Evolutionary conservation across 1,140 invertebrate genomes (phyloP).

Genomic region (Zaprionus tsacasi): DNA sequence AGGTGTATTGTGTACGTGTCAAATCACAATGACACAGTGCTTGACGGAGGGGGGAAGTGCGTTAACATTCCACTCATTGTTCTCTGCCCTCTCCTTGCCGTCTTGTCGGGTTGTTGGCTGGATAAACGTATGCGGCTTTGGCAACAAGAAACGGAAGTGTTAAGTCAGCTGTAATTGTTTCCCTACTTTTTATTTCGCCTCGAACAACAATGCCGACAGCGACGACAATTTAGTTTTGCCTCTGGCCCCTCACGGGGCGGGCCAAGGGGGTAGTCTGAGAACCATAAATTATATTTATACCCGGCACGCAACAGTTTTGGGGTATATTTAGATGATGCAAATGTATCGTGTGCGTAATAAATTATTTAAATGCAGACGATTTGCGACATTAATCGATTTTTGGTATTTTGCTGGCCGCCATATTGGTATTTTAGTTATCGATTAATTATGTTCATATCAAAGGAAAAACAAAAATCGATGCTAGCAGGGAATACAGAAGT

Average conservation of each 20-base stretch:
- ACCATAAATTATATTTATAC: slow-evolving; percentile 77
- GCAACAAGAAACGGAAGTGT: slow-evolving; percentile 80
- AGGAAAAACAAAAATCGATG: too few species aligned
- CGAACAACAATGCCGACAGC: slow-evolving; percentile 35
- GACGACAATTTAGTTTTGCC: slow-evolving; percentile 69
- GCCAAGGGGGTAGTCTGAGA: slow-evolving; percentile 50
- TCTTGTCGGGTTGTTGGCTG: slow-evolving; percentile 21
- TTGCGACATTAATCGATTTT: too few species aligned
- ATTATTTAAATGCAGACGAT: too few species aligned
- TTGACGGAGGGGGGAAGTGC: slow-evolving; percentile 49
- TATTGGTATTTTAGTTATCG: too few species aligned
- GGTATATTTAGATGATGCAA: background rate
- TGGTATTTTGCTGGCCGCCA: too few species aligned
- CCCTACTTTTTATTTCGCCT: slow-evolving; percentile 69
- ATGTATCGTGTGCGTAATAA: background rate
- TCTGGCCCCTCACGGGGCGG: background rate
- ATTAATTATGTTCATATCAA: too few species aligned
- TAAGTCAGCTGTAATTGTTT: slow-evolving; percentile 82
- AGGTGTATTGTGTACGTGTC: slow-evolving; percentile 62
- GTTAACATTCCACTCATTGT: slow-evolving; percentile 19
- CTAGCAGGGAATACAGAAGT: background rate
- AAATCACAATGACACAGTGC: slow-evolving; percentile 77
- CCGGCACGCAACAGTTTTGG: background rate
- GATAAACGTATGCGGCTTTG: slow-evolving; percentile 68
- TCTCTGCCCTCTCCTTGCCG: background rate